Percentiles rank a stretch among this genome's conserved stretches.
phyloP scores from a whole-genome alignment of 1,140 invertebrate genomes.

The Nasonia vitripennis region DNA sequence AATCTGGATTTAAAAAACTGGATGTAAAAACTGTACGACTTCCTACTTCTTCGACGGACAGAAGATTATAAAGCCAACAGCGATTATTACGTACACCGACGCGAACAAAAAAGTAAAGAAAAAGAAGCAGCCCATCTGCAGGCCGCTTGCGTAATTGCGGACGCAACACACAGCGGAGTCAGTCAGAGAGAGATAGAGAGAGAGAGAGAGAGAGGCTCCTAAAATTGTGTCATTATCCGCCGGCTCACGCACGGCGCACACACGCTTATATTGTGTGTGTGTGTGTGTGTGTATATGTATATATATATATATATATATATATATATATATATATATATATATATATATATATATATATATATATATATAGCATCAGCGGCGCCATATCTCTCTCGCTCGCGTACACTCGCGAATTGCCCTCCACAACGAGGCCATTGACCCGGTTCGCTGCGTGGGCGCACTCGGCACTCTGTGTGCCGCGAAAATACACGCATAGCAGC shows the following conservation, averaged over 20 bases:
- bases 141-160: background rate
- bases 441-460: constrained; percentile 28
- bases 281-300: too few relatives aligned
- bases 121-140: constrained; percentile 13
- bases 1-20: background rate
- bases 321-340: too few relatives aligned
- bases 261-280: background rate
- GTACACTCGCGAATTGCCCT: background rate
- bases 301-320: too few relatives aligned
- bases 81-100: background rate
- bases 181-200: background rate
- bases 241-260: background rate
- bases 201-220: background rate
- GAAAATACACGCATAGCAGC: constrained; percentile 24
- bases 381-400: background rate
- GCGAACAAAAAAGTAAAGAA: background rate
- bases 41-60: too few relatives aligned
- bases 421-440: constrained; percentile 43
- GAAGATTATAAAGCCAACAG: too few relatives aligned
- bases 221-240: constrained; percentile 49
- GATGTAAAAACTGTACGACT: background rate
- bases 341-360: too few relatives aligned
- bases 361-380: background rate
- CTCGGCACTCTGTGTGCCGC: constrained; percentile 3
- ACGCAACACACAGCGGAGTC: background rate